Conservation (phyloP, 2,797 vertebrate genomes). For the Gallinago solitaria region DNA sequence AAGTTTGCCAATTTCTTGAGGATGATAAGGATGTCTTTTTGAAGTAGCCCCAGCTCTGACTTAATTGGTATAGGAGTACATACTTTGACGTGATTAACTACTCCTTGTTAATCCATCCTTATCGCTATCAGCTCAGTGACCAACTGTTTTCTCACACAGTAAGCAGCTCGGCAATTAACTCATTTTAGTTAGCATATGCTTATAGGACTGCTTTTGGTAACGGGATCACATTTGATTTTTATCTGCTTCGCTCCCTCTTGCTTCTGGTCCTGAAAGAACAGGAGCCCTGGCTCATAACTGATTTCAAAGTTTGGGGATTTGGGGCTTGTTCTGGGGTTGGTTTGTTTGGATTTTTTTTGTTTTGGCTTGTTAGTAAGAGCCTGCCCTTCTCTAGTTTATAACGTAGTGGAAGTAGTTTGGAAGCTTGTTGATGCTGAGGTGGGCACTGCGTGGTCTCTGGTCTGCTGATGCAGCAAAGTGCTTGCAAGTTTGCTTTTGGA, state of each 20-base stretch:
- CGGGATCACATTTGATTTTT: background rate
- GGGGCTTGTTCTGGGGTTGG: background rate
- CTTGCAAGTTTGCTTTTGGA: background rate
- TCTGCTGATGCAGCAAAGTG: background rate
- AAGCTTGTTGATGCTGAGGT: background rate
- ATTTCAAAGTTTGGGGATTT: background rate
- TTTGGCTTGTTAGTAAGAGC: background rate
- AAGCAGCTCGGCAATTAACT: too few species aligned
- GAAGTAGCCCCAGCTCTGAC: too few species aligned
- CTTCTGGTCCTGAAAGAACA: background rate
- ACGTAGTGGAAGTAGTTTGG: background rate
- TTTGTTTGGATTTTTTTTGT: background rate
- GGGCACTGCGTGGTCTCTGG: background rate
- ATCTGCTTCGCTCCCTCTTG: background rate
- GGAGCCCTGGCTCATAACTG: background rate
- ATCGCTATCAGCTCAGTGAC: too few species aligned
- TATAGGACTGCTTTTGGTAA: too few species aligned
- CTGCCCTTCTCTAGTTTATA: background rate
- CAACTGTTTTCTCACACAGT: too few species aligned
- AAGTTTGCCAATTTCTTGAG: too few species aligned
- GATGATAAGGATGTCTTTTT: too few species aligned
- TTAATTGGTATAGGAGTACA: too few species aligned
- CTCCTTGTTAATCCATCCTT: too few species aligned
- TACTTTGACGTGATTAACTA: too few species aligned
- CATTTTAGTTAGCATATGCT: too few species aligned